Conservation (phyloP, 2,888 invertebrate species). For the Hoplodrina blanda region DNA sequence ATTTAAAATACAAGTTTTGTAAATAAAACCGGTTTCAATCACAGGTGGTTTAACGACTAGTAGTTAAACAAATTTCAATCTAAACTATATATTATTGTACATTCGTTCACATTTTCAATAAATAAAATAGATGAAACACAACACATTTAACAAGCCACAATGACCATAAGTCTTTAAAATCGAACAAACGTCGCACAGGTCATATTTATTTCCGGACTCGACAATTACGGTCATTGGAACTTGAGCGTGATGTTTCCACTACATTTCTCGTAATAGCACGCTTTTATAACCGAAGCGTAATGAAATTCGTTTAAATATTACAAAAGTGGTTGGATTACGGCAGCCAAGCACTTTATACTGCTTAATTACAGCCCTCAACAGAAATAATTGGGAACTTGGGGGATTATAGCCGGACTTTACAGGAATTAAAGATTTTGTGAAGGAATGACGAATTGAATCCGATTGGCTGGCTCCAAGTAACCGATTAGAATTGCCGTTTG, state of each 20-base stretch:
- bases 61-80: conserved; percentile 8
- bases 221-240: conserved; percentile 86
- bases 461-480: conserved; percentile 39
- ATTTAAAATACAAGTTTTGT: not conserved
- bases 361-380: conserved; percentile 88
- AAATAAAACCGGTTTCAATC: conserved; percentile 5
- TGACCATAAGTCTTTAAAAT: conserved; percentile 58
- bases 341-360: conserved; percentile 86
- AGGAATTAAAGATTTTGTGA: conserved; percentile 75
- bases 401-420: conserved; percentile 84
- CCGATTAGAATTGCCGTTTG: conserved; percentile 53
- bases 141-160: conserved; percentile 38
- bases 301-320: conserved; percentile 90
- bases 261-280: conserved; percentile 87
- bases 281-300: conserved; percentile 89
- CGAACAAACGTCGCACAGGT: conserved; percentile 68
- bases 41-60: too few species aligned
- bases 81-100: conserved; percentile 5
- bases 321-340: conserved; percentile 89
- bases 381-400: conserved; percentile 89
- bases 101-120: conserved; percentile 17
- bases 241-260: conserved; percentile 88
- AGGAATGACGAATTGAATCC: conserved; percentile 57
- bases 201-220: conserved; percentile 77
- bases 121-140: conserved; percentile 28